These are phyloP conservation scores for Melanotaenia pygmaea DNA, from an alignment of 2,797 vertebrate genomes.

Conservation along the genomic window DNA sequence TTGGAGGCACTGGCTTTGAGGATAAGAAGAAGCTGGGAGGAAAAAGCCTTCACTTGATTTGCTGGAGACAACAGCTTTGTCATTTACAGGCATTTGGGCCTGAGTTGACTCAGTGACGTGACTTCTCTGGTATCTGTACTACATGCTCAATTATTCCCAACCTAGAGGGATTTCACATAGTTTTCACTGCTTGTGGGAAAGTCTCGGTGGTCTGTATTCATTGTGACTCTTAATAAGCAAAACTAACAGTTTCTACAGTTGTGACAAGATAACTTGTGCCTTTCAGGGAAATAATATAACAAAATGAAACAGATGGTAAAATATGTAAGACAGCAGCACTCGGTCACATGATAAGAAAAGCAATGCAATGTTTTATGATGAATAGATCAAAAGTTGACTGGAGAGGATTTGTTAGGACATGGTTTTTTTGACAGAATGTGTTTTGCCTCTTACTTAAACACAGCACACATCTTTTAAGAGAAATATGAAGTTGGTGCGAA, in stretches of 20 bases:
- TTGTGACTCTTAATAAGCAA: slow-evolving; percentile 47
- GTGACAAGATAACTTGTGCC: slow-evolving; percentile 43
- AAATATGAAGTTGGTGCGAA: background rate
- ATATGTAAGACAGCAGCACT: slow-evolving; percentile 30
- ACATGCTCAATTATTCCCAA: slow-evolving; percentile 45
- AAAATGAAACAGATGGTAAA: slow-evolving; percentile 49
- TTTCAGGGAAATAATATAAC: slow-evolving; percentile 48
- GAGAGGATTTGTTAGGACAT: background rate
- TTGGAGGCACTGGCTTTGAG: slow-evolving; percentile 52
- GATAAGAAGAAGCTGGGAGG: slow-evolving; percentile 56
- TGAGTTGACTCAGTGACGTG: slow-evolving; percentile 50
- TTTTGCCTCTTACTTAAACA: slow-evolving; percentile 13
- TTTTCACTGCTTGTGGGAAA: slow-evolving; percentile 8
- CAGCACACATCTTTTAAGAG: slow-evolving; percentile 19
- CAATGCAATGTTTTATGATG: slow-evolving; percentile 10
- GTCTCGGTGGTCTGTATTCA: slow-evolving; percentile 32
- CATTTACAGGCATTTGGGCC: slow-evolving; percentile 44
- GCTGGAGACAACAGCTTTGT: slow-evolving; percentile 57
- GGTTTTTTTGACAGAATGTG: slow-evolving; percentile 15
- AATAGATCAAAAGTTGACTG: slow-evolving; percentile 21
- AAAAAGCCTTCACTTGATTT: slow-evolving; percentile 48
- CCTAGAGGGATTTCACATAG: slow-evolving; percentile 29
- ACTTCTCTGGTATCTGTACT: slow-evolving; percentile 48
- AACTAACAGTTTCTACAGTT: slow-evolving; percentile 39
- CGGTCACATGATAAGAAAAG: slow-evolving; percentile 17